Conservation (phyloP, 1,140 invertebrate species). For the Arctopsyche grandis region DNA sequence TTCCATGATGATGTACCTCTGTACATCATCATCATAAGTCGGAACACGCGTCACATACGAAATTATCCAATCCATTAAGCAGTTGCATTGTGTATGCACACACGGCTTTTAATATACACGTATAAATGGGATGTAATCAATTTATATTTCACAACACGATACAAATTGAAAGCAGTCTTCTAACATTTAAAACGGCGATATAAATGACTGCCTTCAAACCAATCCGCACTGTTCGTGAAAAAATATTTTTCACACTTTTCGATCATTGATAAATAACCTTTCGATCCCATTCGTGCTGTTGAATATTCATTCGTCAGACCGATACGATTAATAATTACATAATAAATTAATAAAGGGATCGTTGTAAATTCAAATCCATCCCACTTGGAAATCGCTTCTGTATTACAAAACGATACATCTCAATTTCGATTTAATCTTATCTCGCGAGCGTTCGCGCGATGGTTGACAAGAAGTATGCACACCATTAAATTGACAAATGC, state of each 20-base stretch:
- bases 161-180: conserved; percentile 26
- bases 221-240: not conserved
- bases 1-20: too few species aligned
- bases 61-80: conserved; percentile 14
- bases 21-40: too few species aligned
- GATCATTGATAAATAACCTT: not conserved
- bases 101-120: not conserved
- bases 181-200: conserved; percentile 16
- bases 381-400: too few species aligned
- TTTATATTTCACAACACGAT: conserved; percentile 1
- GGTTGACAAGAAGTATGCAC: not conserved
- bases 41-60: too few species aligned
- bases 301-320: too few species aligned
- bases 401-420: not conserved
- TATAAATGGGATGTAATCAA: not conserved
- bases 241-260: conserved; percentile 2
- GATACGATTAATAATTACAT: too few species aligned
- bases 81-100: conserved; percentile 1
- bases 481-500: not conserved
- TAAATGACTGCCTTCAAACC: conserved; percentile 22
- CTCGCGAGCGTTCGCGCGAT: not conserved
- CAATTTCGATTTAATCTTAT: not conserved
- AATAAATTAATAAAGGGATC: too few species aligned
- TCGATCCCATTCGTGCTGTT: not conserved
- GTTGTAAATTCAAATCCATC: too few species aligned